Conservation (phyloP, 1,140 invertebrate species). For the Bombus difficillimus region DNA sequence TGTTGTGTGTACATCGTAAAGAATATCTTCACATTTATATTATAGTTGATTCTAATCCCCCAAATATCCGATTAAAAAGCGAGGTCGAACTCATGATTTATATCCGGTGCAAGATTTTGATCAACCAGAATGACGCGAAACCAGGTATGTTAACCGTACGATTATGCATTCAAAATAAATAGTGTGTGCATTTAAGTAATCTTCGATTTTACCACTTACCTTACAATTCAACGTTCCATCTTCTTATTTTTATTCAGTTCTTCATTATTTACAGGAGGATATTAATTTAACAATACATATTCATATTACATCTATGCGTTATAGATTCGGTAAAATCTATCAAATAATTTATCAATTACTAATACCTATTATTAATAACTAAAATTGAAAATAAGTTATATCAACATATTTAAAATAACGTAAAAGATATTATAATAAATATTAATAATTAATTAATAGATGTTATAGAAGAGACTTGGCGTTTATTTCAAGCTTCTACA, state of each 20-base stretch:
- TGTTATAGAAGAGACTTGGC: not conserved
- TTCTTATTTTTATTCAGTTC: not conserved
- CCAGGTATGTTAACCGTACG: constrained; percentile 80
- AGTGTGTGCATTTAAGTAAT: constrained; percentile 75
- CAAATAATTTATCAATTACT: too few relatives aligned
- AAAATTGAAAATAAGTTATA: too few relatives aligned
- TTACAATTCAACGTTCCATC: not conserved
- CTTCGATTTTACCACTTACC: constrained; percentile 30
- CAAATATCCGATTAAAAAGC: constrained; percentile 73
- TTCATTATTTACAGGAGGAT: not conserved
- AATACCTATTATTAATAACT: too few relatives aligned
- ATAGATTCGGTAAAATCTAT: too few relatives aligned
- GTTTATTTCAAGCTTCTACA: not conserved
- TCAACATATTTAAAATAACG: not conserved
- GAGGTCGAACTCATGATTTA: constrained; percentile 73
- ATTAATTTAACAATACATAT: too few relatives aligned
- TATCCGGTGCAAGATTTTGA: constrained; percentile 77
- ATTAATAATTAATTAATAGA: too few relatives aligned
- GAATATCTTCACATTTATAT: constrained; percentile 75
- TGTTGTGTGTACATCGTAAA: constrained; percentile 79
- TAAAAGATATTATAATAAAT: not conserved
- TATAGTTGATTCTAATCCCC: constrained; percentile 73
- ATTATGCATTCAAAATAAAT: constrained; percentile 83
- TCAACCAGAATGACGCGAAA: constrained; percentile 54
- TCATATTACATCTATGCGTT: too few relatives aligned